Evolutionary conservation across 2,797 vertebrate genomes (phyloP), one percentile per base, ranked within the genome.

Genomic region (Scarus forsteni): DNA sequence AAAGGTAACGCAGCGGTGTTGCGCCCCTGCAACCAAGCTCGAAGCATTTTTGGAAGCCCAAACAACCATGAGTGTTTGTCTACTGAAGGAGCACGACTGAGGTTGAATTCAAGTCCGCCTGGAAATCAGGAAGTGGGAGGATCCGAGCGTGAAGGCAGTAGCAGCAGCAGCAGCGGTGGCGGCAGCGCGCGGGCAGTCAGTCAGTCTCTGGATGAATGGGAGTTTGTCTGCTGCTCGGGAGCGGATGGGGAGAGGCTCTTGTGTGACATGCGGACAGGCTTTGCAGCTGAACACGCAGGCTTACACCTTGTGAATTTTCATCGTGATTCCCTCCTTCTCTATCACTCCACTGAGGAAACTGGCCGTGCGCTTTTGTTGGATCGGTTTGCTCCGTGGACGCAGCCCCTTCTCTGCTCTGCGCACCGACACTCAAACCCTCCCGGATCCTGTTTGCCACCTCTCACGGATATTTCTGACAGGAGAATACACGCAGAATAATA

Each of bases 51-150:
- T 66, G 67, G 81, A 60, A 77, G 69, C 77, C 60, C 46, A 5
- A 46, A 69, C 78, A 64, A 66, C 13, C 83, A 72, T 60, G 44
- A 66, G 66, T 46, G 81, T 89, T 83, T 80, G 76, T 81, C 69
- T 75, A 43, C 50, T 74, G 79, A 71, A 73, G 83, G 77, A 90
- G 77, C 68, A 58, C 75, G 74, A 67, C 74, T 80, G 72, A 84
- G 83, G 80, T 65, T 85, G 76, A 82, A 80, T 77, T 77, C 84
- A 81, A 88, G 91, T 85, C 85, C 81, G 89, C 80, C 90, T 91
- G 84, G 82, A 90, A 88, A 90, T 90, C 91, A 91, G 93, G 94
- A 94, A 93, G 92, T 93, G 86, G 92, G 94, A 92, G 93, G 92
- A 89, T 66, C 89, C 79, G 80, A 60, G 57, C 70, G 87, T 73